Evolutionary conservation across 1,140 invertebrate species (phyloP), one percentile per base, ranked within the genome.

Genomic region (Panulirus ornatus): DNA sequence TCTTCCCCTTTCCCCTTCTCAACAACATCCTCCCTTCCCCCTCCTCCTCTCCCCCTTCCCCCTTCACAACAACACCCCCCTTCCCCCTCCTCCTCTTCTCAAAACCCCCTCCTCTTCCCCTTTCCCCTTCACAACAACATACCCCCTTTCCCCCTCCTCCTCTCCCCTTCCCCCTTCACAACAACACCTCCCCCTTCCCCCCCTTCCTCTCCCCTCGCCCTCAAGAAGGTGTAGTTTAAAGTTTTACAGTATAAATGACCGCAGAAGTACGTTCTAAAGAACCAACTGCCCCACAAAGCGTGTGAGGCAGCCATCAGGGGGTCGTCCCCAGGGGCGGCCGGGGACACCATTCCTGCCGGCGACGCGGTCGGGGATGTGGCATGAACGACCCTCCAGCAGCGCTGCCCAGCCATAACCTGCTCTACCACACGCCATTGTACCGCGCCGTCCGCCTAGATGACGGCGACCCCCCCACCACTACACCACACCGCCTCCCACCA

Each of bases 231-330:
- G 85, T 88, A 88, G 85, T 88, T 88, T 88, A 88, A 88, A 88
- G 75, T 88, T 88, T 88, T 81, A 88, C 75, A 88, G 85, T 79
- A 88, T 54, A 88, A 88, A 88, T 88, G 85, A 71, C 75, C 75
- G 75, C 85, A 11, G 36, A 88, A 88, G 85, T 47, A 88, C 85
- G 70, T 71, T 88, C 58, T 66, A 30, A 88, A 70, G 38, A 81
- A 81, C 76, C 85, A 88, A 88, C 75, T 88, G 63, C 54, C 76
- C 40, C 51, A 81, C 54, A 71, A 81, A 81, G 76, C 54, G 76
- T 34, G 85, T 36, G 85, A 36, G 76, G 75, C 58, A n/a, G 58
- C 75, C 75, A 78, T 51, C 71, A 36, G 51, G 14, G n/a, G 27
- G 38, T 19, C 27, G 75, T n/a, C 85, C 76, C 76, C 14, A 44